Evolutionary conservation across 2,888 invertebrate species (phyloP).

Genomic region (Athalia rosae): DNA sequence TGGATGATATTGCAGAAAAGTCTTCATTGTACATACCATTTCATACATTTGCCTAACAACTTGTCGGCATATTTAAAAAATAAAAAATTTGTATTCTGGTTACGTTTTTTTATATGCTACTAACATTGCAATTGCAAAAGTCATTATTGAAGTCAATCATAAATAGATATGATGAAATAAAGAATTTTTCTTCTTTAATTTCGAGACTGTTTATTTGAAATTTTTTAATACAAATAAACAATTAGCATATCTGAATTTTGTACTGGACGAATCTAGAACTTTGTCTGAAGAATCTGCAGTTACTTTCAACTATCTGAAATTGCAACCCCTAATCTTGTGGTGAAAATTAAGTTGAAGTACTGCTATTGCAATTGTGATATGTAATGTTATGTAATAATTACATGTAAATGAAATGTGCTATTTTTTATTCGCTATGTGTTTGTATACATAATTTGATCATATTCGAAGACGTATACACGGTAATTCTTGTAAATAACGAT

Average conservation of each 20-base stretch:
- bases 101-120: neutral
- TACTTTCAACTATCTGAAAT: constrained; percentile 16
- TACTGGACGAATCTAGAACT: neutral
- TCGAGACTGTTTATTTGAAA: constrained; percentile 17
- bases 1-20: neutral
- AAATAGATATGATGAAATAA: neutral
- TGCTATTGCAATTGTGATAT: neutral
- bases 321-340: neutral
- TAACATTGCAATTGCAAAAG: neutral
- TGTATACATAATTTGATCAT: constrained; percentile 10
- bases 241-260: constrained; percentile 15
- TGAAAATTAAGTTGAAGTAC: neutral
- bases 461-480: neutral
- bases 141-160: neutral
- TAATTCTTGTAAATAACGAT: constrained; percentile 36
- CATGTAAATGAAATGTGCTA: constrained; percentile 2
- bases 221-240: constrained; percentile 27
- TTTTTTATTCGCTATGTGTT: constrained; percentile 28
- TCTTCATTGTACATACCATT: constrained; percentile 38
- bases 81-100: neutral
- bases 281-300: neutral
- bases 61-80: neutral
- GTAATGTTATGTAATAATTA: constrained; percentile 3
- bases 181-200: constrained; percentile 7
- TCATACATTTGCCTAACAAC: constrained; percentile 5